A percentile compares a stretch with the other conserved stretches of the same genome.
Conservation (phyloP, 2,888 invertebrate species). For the Drosophila lacicola region DNA sequence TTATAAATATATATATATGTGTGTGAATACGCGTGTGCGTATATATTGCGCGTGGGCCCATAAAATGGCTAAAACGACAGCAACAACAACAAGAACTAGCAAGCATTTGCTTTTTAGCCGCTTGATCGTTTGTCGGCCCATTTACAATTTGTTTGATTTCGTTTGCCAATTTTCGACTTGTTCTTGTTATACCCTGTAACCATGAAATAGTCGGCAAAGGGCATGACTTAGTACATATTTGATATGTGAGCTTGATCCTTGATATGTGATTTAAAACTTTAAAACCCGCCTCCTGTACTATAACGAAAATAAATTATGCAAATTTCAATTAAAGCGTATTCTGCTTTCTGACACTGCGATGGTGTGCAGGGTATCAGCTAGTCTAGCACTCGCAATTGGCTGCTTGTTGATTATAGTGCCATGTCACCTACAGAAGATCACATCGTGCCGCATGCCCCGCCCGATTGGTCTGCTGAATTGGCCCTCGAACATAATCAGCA, state of each 20-base stretch:
- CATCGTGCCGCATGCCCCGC: not conserved
- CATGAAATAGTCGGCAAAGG: not conserved
- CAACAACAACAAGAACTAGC: constrained; percentile 23
- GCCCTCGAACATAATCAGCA: constrained; percentile 17
- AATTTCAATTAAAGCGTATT: too few species aligned
- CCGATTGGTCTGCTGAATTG: constrained; percentile 10
- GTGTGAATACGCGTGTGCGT: constrained; percentile 32
- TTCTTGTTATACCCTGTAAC: constrained; percentile 19
- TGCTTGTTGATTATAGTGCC: constrained; percentile 7
- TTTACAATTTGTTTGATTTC: constrained; percentile 72
- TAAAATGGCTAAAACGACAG: constrained; percentile 48
- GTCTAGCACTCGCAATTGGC: not conserved
- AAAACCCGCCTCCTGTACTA: too few species aligned
- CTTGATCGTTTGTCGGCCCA: constrained; percentile 60
- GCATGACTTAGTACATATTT: not conserved
- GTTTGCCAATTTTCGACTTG: constrained; percentile 52
- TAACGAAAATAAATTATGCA: too few species aligned
- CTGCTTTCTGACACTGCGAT: too few species aligned
- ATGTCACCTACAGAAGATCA: constrained; percentile 11
- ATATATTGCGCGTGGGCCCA: constrained; percentile 62
- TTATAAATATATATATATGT: constrained; percentile 17
- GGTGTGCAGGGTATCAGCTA: not conserved
- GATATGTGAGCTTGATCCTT: too few species aligned
- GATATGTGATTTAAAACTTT: too few species aligned
- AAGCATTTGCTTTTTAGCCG: constrained; percentile 31